Evolutionary conservation across 2,113 vertebrate species (phyloP).

Genomic region (Tauraco erythrolophus): DNA sequence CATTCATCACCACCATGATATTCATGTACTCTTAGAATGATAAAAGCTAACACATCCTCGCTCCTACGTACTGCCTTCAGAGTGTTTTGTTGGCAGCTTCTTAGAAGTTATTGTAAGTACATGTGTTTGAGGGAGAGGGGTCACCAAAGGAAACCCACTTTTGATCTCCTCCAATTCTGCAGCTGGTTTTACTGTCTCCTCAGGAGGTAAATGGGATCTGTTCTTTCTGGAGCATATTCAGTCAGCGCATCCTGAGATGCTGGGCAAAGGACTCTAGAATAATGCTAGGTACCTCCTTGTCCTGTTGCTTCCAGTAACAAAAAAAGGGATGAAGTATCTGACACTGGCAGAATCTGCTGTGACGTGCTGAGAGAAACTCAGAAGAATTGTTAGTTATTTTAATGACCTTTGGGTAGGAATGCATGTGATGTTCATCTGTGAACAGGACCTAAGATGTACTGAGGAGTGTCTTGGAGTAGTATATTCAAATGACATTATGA

Average conservation of each 20-base stretch:
- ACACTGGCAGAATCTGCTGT: not conserved
- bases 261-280: not conserved
- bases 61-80: not conserved
- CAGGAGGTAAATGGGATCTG: not conserved
- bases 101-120: not conserved
- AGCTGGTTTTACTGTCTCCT: not conserved
- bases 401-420: not conserved
- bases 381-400: not conserved
- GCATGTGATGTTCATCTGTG: not conserved
- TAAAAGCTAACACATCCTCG: not conserved
- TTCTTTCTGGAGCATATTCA: not conserved
- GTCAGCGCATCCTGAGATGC: not conserved
- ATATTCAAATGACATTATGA: not conserved
- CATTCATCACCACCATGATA: not conserved
- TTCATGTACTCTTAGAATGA: not conserved
- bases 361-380: not conserved
- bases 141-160: not conserved
- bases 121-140: not conserved
- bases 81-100: not conserved
- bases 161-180: not conserved
- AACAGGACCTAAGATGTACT: not conserved
- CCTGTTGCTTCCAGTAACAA: not conserved
- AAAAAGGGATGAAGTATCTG: not conserved
- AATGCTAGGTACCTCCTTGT: not conserved
- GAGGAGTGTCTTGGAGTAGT: not conserved